These are phyloP conservation scores for Drosophila yakuba DNA, from an alignment of 1,140 invertebrate genomes.

Conservation along the genomic window DNA sequence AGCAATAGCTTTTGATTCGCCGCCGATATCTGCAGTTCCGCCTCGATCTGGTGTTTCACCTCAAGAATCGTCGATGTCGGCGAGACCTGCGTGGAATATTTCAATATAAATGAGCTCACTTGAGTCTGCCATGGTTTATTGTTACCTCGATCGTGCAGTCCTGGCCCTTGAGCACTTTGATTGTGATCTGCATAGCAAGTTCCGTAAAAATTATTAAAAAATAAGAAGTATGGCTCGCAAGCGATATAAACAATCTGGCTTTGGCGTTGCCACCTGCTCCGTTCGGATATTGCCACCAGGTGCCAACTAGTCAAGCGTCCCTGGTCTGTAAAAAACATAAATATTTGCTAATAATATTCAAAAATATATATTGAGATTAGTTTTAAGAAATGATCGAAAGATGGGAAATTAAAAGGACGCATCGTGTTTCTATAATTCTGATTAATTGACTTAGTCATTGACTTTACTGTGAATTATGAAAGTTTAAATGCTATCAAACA, in stretches of 20 bases:
- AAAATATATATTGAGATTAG: no score
- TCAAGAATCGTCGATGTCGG: conserved; percentile 85
- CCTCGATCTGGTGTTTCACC: conserved; percentile 85
- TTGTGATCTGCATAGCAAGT: conserved; percentile 85
- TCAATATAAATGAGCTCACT: not conserved
- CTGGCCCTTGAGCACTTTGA: conserved; percentile 86
- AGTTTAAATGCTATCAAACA: no score
- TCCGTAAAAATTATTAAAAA: conserved; percentile 1
- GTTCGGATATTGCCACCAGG: not conserved
- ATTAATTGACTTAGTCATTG: no score
- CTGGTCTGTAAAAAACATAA: not conserved
- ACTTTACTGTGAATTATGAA: no score
- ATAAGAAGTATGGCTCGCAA: conserved; percentile 20
- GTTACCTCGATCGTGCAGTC: conserved; percentile 85
- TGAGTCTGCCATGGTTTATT: not conserved
- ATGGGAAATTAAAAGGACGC: no score
- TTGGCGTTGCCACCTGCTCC: conserved; percentile 34
- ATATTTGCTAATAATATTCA: not conserved
- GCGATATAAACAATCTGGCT: conserved; percentile 54
- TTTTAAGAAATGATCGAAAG: no score
- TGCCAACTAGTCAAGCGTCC: not conserved
- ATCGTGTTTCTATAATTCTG: no score
- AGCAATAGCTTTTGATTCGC: conserved; percentile 85
- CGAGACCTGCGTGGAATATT: conserved; percentile 51
- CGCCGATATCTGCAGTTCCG: conserved; percentile 84